Evolutionary conservation across 2,797 vertebrate species (phyloP).

Genomic region (Squalus acanthias): DNA sequence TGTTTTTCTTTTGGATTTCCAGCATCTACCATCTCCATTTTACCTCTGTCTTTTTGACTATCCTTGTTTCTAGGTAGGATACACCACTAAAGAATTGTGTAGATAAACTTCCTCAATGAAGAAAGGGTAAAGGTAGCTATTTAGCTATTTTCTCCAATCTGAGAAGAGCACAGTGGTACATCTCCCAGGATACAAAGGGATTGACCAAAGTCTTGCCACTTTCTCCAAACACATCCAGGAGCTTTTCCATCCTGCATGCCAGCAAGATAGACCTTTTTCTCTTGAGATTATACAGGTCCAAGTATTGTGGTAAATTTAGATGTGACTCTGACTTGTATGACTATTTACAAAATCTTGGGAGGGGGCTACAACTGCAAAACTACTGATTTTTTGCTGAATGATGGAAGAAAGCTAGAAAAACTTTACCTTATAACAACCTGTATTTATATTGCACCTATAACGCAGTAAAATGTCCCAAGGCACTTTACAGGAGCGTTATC

Average conservation of each 20-base stretch:
- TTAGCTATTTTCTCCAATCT: not conserved
- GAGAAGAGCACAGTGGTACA: not conserved
- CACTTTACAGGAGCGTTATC: not conserved
- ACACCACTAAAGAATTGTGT: not conserved
- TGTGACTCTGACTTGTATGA: no score
- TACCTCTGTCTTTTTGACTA: not conserved
- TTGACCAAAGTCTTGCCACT: not conserved
- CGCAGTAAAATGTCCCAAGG: not conserved
- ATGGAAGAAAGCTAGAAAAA: no score
- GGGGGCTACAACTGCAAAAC: no score
- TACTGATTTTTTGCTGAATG: no score
- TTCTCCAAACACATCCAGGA: not conserved
- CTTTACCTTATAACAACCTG: no score
- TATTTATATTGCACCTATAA: not conserved
- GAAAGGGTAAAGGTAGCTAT: not conserved
- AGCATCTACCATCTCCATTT: not conserved
- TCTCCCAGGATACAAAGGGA: not conserved
- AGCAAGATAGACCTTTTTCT: not conserved
- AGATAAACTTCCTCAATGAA: not conserved
- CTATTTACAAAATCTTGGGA: no score
- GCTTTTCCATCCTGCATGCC: no score
- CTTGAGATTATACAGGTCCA: no score
- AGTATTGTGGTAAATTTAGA: no score
- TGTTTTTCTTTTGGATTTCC: not conserved
- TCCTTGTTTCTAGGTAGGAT: not conserved